Conservation (phyloP, 2,797 vertebrate species). For the Poeciliopsis infans region DNA sequence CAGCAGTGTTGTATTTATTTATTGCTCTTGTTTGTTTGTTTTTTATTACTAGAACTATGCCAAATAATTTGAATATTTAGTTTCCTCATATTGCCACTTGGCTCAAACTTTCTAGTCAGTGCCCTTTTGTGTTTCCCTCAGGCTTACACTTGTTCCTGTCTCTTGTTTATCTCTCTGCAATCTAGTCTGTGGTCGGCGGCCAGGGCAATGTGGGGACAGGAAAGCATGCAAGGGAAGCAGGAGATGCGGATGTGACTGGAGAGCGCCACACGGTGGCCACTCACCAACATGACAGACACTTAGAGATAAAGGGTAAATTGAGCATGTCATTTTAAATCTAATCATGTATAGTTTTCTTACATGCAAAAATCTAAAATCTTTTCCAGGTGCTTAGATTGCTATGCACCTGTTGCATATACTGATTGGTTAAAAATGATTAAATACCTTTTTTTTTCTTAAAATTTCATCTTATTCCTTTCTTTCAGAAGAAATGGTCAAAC, state of each 20-base stretch:
- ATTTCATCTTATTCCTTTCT: conserved; percentile 10
- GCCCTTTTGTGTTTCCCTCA: background rate
- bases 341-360: background rate
- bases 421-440: background rate
- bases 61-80: background rate
- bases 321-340: background rate
- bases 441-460: background rate
- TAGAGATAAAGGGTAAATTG: conserved; percentile 76
- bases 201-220: conserved; percentile 46
- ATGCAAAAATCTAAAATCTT: background rate
- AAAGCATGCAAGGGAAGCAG: conserved; percentile 35
- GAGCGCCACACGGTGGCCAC: conserved; percentile 77
- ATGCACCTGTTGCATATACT: background rate
- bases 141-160: background rate
- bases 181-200: conserved; percentile 34
- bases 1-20: background rate
- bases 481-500: conserved; percentile 87
- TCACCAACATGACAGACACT: conserved; percentile 47
- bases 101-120: background rate
- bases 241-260: conserved; percentile 42
- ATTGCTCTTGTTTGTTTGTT: background rate
- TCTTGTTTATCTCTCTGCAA: background rate
- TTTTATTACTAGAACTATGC: background rate
- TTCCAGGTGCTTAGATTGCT: background rate
- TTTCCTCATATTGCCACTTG: background rate